Conservation (phyloP, 2,888 invertebrate species). For the Pteria penguin region DNA sequence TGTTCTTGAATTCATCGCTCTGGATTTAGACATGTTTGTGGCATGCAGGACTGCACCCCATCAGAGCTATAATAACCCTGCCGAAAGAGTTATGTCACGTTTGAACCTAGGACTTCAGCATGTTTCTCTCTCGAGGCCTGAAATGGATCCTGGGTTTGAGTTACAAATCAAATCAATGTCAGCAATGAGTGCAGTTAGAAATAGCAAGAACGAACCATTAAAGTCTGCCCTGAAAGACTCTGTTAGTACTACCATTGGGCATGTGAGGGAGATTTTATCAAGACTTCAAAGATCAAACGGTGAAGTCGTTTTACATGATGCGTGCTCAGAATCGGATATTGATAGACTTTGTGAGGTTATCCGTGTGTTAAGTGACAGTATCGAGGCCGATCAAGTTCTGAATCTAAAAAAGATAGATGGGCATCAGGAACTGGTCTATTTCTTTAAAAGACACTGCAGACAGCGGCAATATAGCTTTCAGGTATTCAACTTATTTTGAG, state of each 20-base stretch:
- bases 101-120: conserved; percentile 42
- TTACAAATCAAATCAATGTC: conserved; percentile 5
- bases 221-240: conserved; percentile 6
- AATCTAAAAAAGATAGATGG: background rate
- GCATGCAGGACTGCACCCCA: conserved; percentile 38
- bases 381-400: background rate
- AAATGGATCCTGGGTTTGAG: conserved; percentile 24
- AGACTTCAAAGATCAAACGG: conserved; percentile 19
- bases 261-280: conserved; percentile 5
- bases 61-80: conserved; percentile 42
- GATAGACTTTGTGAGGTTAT: background rate
- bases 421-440: background rate
- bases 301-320: conserved; percentile 20
- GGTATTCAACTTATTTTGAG: conserved; percentile 2
- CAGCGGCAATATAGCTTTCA: conserved; percentile 6
- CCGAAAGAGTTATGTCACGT: conserved; percentile 39
- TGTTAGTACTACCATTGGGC: background rate
- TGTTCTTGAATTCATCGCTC: conserved; percentile 27
- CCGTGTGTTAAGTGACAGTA: background rate
- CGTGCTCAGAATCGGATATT: background rate
- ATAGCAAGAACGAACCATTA: background rate
- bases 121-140: conserved; percentile 14
- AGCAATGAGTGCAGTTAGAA: conserved; percentile 5
- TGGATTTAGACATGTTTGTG: conserved; percentile 43
- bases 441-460: background rate